Conservation (phyloP, 2,113 vertebrate species). For the Pelvicachromis taeniatus region DNA sequence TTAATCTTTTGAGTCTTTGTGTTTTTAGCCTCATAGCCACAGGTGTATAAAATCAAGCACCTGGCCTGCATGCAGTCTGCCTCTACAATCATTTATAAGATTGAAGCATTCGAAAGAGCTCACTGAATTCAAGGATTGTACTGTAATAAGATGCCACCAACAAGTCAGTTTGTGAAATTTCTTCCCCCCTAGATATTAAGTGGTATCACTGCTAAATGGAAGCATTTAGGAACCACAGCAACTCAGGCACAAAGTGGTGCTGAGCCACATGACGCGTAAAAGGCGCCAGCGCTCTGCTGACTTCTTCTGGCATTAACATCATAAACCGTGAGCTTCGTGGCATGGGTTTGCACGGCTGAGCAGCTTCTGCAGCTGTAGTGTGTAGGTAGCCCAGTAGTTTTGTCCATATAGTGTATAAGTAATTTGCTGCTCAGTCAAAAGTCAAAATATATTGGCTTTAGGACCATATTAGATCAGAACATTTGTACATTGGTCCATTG, state of each 20-base stretch:
- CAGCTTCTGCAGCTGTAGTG: not conserved
- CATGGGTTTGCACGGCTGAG: not conserved
- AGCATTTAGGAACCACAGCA: not conserved
- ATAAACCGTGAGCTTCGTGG: not conserved
- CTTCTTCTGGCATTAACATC: not conserved
- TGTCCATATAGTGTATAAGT: not conserved
- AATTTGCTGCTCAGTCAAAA: not conserved
- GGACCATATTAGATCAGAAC: not conserved
- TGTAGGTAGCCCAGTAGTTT: not conserved
- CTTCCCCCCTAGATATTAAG: not conserved
- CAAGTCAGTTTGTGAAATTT: not conserved
- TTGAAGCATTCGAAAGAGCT: not conserved
- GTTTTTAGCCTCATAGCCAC: not conserved
- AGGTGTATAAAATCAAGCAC: not conserved
- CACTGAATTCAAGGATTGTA: not conserved
- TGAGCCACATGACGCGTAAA: not conserved
- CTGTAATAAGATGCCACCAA: not conserved
- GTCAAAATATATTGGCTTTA: not conserved
- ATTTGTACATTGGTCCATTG: not conserved
- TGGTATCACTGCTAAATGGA: not conserved
- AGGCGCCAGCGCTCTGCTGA: not conserved
- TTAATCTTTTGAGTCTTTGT: not conserved
- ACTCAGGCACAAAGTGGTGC: not conserved
- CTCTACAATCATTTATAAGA: not conserved
- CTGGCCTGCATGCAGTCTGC: not conserved